Conservation (phyloP, 2,113 vertebrate genomes). For the Megaceryle maxima region DNA sequence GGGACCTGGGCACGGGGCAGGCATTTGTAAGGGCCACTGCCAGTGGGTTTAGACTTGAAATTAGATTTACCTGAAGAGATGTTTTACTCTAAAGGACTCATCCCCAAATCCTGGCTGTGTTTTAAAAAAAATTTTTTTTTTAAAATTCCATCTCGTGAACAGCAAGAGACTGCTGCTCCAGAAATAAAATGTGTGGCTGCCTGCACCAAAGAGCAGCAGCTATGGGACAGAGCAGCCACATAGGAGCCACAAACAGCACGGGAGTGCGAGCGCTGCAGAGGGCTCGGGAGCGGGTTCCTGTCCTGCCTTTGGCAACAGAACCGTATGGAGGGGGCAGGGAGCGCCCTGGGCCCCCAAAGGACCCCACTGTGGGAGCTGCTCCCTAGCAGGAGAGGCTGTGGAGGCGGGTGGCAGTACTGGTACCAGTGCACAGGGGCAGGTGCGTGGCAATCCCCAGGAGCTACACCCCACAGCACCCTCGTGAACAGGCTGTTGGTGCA, state of each 20-base stretch:
- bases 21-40: accelerated
- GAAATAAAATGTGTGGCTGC: background rate
- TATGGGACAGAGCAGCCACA: background rate
- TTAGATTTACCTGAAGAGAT: background rate
- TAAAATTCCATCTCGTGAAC: background rate
- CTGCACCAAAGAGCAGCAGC: background rate
- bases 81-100: background rate
- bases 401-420: accelerated
- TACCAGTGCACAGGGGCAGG: accelerated
- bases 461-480: accelerated
- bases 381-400: background rate
- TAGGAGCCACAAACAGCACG: background rate
- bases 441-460: accelerated
- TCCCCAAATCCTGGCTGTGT: background rate
- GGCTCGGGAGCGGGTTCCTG: no score
- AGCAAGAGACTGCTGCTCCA: background rate
- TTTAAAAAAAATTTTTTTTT: background rate
- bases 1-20: background rate
- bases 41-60: accelerated
- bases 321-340: accelerated
- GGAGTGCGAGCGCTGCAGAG: accelerated
- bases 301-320: background rate
- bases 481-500: accelerated
- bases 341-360: background rate
- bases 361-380: background rate